Base-by-base conservation (phyloP, 2,797 vertebrate genomes). In the Valencia hispanica region DNA sequence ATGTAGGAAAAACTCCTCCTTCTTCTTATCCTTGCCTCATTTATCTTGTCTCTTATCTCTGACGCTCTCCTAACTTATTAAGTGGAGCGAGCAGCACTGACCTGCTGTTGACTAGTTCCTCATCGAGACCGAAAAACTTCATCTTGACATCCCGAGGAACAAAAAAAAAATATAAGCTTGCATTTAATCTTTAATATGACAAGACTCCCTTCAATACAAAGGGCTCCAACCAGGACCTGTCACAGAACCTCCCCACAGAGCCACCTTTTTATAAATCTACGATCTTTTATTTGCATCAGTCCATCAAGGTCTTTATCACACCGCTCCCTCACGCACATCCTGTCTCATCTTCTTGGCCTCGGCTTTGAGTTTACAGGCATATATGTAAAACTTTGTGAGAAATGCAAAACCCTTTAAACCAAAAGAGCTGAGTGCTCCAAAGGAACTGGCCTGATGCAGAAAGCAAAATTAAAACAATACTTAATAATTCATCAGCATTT, bases 271-370 rank as follows among this genome's bases (percentile, higher is more conserved):
- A 43, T 30, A 32, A 30, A 14, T 68, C 39, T 66, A 41, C 4
- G 14, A 30, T 78, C 70, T 45, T 51, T 41, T 50, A 22, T 57
- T 50, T 63, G 34, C 32, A 77, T 25, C 27, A 32, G 57, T 77
- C 68, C 36, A 4, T 48, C 34, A 22, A 50, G 6, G 18, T 45
- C 69, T 63, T 65, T 48, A 68, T 72, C 27, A 72, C 47, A 65
- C n/a, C n/a, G n/a, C n/a, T n/a, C n/a, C n/a, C n/a, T n/a, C n/a
- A n/a, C n/a, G n/a, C n/a, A n/a, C n/a, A n/a, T n/a, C n/a, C n/a
- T n/a, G 20, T 34, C 20, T 34, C 14, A 9, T 50, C 11, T 2
- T 51, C 70, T 71, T 20, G n/a, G n/a, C n/a, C 70, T 71, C n/a
- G n/a, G n/a, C n/a, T 73, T 39, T 39, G 14, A 9, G 3, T 72